Base-by-base conservation (phyloP, 2,113 vertebrate species). In the Hippoglossus stenolepis region DNA sequence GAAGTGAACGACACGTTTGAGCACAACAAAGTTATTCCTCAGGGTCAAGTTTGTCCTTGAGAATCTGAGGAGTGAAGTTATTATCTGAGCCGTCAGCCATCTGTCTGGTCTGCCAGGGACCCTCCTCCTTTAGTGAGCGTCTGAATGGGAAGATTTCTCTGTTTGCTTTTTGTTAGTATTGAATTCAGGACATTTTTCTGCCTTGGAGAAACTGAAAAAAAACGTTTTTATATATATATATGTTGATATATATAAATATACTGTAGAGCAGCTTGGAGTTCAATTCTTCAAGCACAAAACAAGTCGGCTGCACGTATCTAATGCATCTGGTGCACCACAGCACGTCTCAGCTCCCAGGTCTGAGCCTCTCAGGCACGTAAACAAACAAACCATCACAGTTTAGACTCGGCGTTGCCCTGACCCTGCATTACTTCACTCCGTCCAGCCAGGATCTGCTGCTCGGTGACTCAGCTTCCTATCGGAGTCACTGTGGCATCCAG, bases 381-480 rank as follows among this genome's bases (percentile, higher is more conserved):
- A 83, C 77, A 80, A 81, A 79, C 66, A n/a, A n/a, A n/a, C 43
- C 73, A 59, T 80, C 63, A 68, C 68, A 61, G 64, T 85, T 83
- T 68, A 79, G 54, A 70, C 72, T 75, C 49, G 73, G 75, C 73
- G 77, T 54, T 56, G 57, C 64, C 56, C 76, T 73, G 75, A 83
- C 79, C 66, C 74, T 78, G 85, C 87, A 77, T 61, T 66, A 65
- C 70, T 45, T 65, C n/a, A 18, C 61, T 73, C 66, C 56, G 68
- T 85, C 77, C 82, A 74, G 80, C 73, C 78, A 40, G 72, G 51
- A 62, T 87, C 84, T 83, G 88, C 80, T 53, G 82, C 65, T 58
- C 85, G 56, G 82, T 91, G 88, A 92, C 47, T 90, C 90, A 90
- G 82, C 80, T 85, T 88, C 88, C 85, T 86, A 54, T 87, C 87